Evolutionary conservation across 2,113 vertebrate species (phyloP).

Genomic region (Nyctibius bracteatus): DNA sequence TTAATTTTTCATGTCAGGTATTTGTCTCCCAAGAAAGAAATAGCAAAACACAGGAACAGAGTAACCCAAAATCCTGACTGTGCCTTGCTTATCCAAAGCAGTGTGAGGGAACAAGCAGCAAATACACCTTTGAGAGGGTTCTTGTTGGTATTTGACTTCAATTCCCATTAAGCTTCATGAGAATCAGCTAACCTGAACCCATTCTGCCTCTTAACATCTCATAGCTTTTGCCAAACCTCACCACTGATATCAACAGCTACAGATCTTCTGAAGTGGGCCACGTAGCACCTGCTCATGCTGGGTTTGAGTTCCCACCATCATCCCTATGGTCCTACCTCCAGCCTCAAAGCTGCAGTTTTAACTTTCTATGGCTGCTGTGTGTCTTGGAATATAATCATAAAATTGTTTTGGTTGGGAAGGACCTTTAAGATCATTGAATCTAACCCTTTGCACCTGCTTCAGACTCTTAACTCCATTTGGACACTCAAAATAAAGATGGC

Average conservation of each 20-base stretch:
- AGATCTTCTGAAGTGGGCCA: neutral
- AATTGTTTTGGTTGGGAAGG: no score
- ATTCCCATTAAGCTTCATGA: neutral
- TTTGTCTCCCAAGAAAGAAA: neutral
- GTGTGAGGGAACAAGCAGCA: neutral
- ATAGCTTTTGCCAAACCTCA: neutral
- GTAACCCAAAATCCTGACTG: neutral
- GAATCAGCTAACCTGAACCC: neutral
- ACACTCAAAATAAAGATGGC: neutral
- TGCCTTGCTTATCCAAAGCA: neutral
- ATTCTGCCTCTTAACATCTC: neutral
- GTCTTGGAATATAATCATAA: neutral
- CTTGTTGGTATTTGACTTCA: neutral
- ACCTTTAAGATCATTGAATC: no score
- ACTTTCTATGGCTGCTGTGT: neutral
- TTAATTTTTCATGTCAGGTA: neutral
- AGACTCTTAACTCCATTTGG: neutral
- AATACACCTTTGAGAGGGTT: neutral
- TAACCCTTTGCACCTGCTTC: neutral
- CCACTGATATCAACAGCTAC: neutral
- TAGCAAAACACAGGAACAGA: neutral
- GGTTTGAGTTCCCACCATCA: neutral
- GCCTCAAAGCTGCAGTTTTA: neutral
- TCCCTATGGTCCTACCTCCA: accelerated
- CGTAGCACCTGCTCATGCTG: neutral